Evolutionary conservation across 2,113 vertebrate genomes (phyloP).

Genomic region (Tragelaphus strepsiceros): DNA sequence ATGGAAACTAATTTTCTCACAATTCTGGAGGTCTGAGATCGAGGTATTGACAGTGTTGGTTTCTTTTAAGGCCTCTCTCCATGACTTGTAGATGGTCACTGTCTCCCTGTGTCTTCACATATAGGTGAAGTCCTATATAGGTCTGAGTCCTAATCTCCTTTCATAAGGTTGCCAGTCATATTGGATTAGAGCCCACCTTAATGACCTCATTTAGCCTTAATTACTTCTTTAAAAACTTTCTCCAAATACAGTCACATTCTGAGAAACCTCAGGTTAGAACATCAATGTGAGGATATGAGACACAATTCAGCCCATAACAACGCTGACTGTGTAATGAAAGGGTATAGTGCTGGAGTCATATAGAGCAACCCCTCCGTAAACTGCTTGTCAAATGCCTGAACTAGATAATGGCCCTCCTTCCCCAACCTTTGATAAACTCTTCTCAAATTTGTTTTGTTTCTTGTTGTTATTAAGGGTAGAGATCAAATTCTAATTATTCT

Average conservation of each 20-base stretch:
- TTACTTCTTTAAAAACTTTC: background rate
- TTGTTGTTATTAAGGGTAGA: background rate
- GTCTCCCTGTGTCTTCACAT: background rate
- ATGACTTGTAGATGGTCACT: background rate
- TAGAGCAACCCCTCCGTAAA: background rate
- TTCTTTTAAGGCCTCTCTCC: background rate
- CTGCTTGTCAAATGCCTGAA: background rate
- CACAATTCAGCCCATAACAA: background rate
- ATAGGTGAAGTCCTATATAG: too few species aligned
- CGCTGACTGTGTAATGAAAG: background rate
- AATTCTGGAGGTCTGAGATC: background rate
- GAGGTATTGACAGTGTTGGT: background rate
- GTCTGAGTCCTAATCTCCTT: background rate
- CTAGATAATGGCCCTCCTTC: background rate
- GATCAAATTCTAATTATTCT: conserved; percentile 1
- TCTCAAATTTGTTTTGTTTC: background rate
- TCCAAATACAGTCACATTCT: background rate
- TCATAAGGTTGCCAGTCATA: background rate
- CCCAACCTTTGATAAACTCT: background rate
- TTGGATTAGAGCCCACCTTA: background rate
- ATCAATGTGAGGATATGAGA: background rate
- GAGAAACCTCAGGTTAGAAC: background rate
- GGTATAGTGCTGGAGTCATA: background rate
- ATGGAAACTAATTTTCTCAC: background rate
- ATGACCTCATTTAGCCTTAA: background rate